Percentiles rank a stretch among this genome's conserved stretches.
These are phyloP conservation scores for Esox masquinongy DNA, from an alignment of 2,797 vertebrate genomes.

Conservation along the genomic window DNA sequence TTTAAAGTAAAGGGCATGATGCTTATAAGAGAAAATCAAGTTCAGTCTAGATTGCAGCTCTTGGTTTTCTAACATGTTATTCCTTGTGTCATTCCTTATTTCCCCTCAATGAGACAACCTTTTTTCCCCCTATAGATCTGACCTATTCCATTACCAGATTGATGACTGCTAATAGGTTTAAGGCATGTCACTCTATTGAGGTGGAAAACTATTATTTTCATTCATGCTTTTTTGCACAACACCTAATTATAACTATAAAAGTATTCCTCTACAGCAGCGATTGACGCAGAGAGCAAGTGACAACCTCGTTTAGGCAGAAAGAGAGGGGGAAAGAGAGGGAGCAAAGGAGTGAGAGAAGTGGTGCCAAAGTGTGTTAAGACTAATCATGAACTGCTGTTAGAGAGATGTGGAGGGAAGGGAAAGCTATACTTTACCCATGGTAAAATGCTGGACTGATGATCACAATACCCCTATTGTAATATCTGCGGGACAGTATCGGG, in stretches of 20 bases:
- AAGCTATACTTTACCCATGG: constrained; percentile 50
- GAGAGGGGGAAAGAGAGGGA: neutral
- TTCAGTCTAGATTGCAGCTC: constrained; percentile 24
- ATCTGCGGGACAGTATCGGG: constrained; percentile 48
- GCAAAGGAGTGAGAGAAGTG: neutral
- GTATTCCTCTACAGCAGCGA: constrained; percentile 41
- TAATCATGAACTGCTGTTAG: constrained; percentile 57
- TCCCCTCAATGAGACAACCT: constrained; percentile 47
- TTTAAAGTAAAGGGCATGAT: neutral
- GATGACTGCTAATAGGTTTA: constrained; percentile 62
- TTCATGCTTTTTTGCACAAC: constrained; percentile 25
- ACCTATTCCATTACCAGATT: constrained; percentile 56
- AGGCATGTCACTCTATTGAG: constrained; percentile 24
- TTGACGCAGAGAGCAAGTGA: constrained; percentile 50
- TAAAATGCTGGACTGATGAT: constrained; percentile 62
- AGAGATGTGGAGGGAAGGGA: constrained; percentile 47
- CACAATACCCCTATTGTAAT: constrained; percentile 62
- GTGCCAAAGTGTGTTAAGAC: constrained; percentile 54
- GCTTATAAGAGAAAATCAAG: neutral
- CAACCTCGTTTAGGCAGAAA: constrained; percentile 53
- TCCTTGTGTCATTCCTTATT: constrained; percentile 51
- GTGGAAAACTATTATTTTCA: constrained; percentile 47
- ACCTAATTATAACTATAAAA: constrained; percentile 54
- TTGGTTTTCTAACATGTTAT: constrained; percentile 42
- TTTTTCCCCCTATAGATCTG: constrained; percentile 60